A percentile compares a stretch with the other conserved stretches of the same genome.
phyloP scores from a whole-genome alignment of 2,797 vertebrate genomes.

The Pelobates cultripes region DNA sequence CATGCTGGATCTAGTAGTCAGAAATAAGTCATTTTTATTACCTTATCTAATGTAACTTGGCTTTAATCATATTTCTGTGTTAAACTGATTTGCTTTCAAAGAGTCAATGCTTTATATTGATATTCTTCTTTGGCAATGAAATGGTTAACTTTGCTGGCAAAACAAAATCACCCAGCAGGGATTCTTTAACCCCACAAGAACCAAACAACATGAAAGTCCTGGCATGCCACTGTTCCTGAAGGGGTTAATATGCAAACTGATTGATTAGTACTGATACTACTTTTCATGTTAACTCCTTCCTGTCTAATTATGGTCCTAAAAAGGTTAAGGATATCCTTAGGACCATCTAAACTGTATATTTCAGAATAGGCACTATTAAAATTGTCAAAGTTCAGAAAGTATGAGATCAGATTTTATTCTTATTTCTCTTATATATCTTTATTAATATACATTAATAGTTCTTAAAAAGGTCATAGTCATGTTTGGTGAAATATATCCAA shows the following conservation, averaged over 20 bases:
- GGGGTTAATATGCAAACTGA: too few relatives aligned
- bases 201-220: too few relatives aligned
- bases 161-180: not conserved
- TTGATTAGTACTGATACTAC: too few relatives aligned
- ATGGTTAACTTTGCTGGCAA: not conserved
- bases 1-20: not conserved
- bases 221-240: too few relatives aligned
- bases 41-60: not conserved
- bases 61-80: slow-evolving; percentile 2
- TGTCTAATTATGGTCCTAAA: too few relatives aligned
- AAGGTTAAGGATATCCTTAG: too few relatives aligned
- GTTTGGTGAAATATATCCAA: not conserved
- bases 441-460: too few relatives aligned
- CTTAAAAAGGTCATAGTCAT: not conserved
- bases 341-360: too few relatives aligned
- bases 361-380: too few relatives aligned
- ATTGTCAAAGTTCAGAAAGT: too few relatives aligned
- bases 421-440: too few relatives aligned
- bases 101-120: slow-evolving; percentile 21
- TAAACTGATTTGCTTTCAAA: slow-evolving; percentile 29
- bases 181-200: not conserved
- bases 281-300: not conserved
- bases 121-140: not conserved
- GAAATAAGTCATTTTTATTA: not conserved
- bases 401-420: too few relatives aligned